Evolutionary conservation across 2,888 invertebrate genomes (phyloP).

Genomic region (Drosophila tanythrix): DNA sequence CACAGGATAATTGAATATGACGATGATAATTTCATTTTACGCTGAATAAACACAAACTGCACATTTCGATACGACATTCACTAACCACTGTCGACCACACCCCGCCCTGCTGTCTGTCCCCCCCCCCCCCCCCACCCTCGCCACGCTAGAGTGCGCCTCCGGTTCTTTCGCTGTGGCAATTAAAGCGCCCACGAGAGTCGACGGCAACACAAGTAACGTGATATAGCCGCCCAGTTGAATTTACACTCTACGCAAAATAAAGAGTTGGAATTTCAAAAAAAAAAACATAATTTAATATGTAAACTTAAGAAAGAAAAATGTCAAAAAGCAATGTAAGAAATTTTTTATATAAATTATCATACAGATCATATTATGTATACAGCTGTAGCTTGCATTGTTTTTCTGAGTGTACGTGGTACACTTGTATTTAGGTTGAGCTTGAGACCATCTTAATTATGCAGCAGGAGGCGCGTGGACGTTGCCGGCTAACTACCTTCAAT

Average conservation of each 20-base stretch:
- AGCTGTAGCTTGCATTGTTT: background rate
- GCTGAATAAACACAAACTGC: constrained; percentile 76
- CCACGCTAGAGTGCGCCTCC: background rate
- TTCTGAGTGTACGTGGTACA: background rate
- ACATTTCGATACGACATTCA: constrained; percentile 60
- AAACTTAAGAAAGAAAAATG: background rate
- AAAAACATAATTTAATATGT: background rate
- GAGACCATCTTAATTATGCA: constrained; percentile 61
- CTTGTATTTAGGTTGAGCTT: constrained; percentile 35
- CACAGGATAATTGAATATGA: constrained; percentile 74
- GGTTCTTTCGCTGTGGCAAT: constrained; percentile 49
- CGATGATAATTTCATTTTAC: constrained; percentile 79
- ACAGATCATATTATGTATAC: background rate
- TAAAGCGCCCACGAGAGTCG: constrained; percentile 60
- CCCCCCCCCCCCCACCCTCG: background rate
- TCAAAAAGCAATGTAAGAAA: background rate
- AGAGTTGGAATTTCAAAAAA: background rate
- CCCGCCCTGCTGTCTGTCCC: constrained; percentile 1
- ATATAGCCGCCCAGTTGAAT: constrained; percentile 40
- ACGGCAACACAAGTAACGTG: constrained; percentile 43
- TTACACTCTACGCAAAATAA: constrained; percentile 1
- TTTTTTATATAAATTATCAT: background rate
- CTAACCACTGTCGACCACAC: background rate
- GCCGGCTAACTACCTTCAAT: constrained; percentile 55
- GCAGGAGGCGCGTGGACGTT: constrained; percentile 51